A percentile compares a stretch with the other conserved stretches of the same genome.
Conservation (phyloP, 2,113 vertebrate genomes). For the Cervus canadensis region DNA sequence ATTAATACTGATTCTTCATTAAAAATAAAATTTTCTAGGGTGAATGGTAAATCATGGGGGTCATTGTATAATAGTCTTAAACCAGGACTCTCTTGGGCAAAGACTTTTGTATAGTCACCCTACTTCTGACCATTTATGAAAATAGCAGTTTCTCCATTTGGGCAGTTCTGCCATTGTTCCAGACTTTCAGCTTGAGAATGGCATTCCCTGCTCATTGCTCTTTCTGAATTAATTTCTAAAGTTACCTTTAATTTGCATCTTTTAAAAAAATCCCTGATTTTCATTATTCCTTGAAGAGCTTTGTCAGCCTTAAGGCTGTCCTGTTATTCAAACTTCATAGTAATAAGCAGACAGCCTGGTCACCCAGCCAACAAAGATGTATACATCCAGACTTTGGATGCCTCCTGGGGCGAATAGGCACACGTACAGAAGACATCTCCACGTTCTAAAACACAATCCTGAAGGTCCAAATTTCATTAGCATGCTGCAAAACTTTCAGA, state of each 20-base stretch:
- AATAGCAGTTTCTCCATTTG: not conserved
- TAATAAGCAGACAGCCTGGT: not conserved
- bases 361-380: not conserved
- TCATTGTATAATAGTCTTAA: not conserved
- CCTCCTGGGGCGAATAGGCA: not conserved
- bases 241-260: constrained; percentile 16
- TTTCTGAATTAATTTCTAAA: constrained; percentile 12
- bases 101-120: rapidly evolving
- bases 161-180: not conserved
- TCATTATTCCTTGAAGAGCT: constrained; percentile 16
- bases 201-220: not conserved
- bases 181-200: not conserved
- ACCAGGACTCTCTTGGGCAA: not conserved
- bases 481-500: not conserved
- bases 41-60: not conserved
- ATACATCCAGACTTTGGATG: not conserved
- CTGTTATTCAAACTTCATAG: not conserved
- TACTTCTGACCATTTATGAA: not conserved
- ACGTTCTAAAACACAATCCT: not conserved
- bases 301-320: not conserved
- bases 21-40: not conserved
- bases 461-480: constrained; percentile 31
- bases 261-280: constrained; percentile 1
- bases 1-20: not conserved
- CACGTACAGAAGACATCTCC: not conserved